Evolutionary conservation across 2,888 invertebrate species (phyloP).

Genomic region (Camponotus fellah): DNA sequence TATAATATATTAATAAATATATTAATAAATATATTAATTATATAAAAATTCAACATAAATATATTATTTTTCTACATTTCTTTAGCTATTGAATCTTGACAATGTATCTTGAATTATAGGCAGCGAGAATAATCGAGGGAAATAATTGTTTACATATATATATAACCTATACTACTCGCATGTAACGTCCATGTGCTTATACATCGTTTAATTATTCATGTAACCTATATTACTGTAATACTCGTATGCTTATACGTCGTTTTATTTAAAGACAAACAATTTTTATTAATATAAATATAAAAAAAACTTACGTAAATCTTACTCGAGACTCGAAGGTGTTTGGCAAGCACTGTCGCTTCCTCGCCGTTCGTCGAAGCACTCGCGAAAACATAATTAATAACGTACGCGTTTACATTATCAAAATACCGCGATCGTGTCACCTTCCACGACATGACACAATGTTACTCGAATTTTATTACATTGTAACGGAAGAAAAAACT

Average conservation of each 20-base stretch:
- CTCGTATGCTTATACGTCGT: neutral
- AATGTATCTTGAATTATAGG: neutral
- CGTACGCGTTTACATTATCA: neutral
- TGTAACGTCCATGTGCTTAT: neutral
- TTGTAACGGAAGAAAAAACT: neutral
- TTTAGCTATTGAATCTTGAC: neutral
- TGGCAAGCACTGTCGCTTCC: neutral
- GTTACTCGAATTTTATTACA: neutral
- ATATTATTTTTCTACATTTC: neutral
- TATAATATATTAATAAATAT: no score
- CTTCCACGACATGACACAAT: neutral
- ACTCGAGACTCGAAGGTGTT: neutral
- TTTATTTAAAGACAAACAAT: neutral
- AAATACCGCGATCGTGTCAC: neutral
- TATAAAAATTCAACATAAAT: neutral
- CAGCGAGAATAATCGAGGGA: neutral
- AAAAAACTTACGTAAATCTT: neutral
- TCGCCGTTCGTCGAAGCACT: neutral
- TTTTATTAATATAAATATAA: neutral
- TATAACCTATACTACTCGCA: neutral
- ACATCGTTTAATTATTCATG: neutral
- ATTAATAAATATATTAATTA: no score
- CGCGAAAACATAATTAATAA: neutral
- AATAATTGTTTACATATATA: neutral
- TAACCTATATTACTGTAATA: neutral